Evolutionary conservation across 2,797 vertebrate genomes (phyloP), one percentile per base, ranked within the genome.

Genomic region (Mus caroli): DNA sequence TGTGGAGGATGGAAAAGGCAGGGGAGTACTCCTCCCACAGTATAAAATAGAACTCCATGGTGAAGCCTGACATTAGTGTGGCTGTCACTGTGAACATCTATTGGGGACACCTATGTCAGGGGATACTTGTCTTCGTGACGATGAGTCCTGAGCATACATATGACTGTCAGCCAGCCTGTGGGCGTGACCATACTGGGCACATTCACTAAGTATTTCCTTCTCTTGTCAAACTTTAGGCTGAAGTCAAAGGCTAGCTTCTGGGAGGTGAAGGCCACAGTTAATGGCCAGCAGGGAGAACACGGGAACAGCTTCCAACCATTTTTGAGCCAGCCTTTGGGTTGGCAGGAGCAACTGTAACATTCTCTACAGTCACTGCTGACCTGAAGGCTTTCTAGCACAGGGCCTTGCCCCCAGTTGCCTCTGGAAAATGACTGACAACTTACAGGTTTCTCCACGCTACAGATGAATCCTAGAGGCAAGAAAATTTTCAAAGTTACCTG

Each of bases 401-500:
- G 50, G 64, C 34, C 86, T 50, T 54, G 58, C 50, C 54, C 1
- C 13, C 13, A n/a, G 90, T n/a, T 34, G 40, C 92, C 92, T 91
- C 46, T 87, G 93, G 88, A 87, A 89, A 96, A 92, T 94, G 88
- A 91, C 3, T n/a, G 40, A 92, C 52, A 76, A 69, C 90, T 93
- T 96, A 69, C 0, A 75, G 60, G 40, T 58, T 96, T 96, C 69
- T 87, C 54, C 37, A 62, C 17, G 11, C 43, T 46, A 76, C 58
- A 94, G 71, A 85, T 75, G 88, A 76, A 80, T 87, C 54, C 60
- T 62, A 19, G 93, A 94, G 93, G 86, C 71, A 71, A 83, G 77
- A 43, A 71, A 62, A 69, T 67, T 92, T 64, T 88, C 97, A 94
- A 86, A 92, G 94, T 93, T 92, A 92, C 82, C 90, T n/a, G 43